Conservation (phyloP, 2,797 vertebrate genomes). For the Trachops cirrhosus region DNA sequence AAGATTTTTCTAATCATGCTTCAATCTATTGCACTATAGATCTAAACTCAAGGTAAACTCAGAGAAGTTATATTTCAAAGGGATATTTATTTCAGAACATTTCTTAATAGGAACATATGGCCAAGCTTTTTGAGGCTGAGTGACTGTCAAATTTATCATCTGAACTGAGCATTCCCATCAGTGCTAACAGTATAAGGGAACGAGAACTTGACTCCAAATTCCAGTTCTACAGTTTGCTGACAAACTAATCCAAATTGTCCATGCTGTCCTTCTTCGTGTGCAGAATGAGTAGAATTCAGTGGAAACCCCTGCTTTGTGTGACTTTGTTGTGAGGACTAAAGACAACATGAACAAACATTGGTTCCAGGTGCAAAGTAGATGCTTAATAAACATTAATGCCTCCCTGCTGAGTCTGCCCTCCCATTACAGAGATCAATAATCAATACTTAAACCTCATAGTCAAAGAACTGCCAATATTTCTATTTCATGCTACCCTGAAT, state of each 20-base stretch:
- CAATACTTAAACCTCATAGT: background rate
- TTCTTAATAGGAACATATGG: background rate
- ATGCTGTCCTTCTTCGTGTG: background rate
- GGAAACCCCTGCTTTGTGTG: background rate
- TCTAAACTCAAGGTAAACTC: background rate
- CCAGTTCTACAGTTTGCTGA: background rate
- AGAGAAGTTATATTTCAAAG: background rate
- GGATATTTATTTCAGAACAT: constrained; percentile 8
- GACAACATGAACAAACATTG: background rate
- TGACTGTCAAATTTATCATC: background rate
- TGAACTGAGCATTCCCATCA: background rate
- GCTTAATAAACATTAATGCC: background rate
- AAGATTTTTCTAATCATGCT: background rate
- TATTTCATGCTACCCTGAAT: background rate
- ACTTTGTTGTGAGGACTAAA: background rate
- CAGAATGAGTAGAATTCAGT: background rate
- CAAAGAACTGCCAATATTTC: background rate
- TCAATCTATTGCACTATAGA: background rate
- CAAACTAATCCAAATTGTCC: background rate
- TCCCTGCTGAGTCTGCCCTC: background rate
- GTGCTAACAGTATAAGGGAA: background rate
- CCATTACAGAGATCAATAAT: background rate
- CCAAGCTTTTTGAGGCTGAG: background rate
- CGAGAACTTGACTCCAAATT: background rate
- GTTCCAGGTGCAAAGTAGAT: background rate